phyloP scores from a whole-genome alignment of 1,140 invertebrate genomes.

The Cotesia typhae region DNA sequence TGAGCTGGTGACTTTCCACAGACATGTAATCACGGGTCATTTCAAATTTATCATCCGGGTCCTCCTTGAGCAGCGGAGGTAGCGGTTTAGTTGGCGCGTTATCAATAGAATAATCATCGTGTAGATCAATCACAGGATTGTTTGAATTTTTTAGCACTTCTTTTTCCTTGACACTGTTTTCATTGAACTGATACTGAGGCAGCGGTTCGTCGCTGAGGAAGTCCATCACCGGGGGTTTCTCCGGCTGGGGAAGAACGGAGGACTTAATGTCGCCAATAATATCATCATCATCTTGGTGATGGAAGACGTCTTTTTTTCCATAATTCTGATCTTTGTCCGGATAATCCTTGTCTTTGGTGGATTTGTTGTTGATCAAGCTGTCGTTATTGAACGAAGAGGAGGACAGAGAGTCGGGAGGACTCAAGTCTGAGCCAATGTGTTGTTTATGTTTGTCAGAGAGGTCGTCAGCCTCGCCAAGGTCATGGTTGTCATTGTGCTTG shows the following conservation, averaged over 20 bases:
- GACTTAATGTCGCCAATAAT: conserved; percentile 41
- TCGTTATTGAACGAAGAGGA: neutral
- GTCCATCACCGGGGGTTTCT: conserved; percentile 38
- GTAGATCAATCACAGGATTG: conserved; percentile 58
- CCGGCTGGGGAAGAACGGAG: conserved; percentile 44
- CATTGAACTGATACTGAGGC: conserved; percentile 15
- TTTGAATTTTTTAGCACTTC: neutral
- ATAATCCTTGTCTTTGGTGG: no score
- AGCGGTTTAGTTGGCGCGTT: conserved; percentile 55
- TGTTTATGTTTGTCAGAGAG: no score
- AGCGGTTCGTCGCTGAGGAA: conserved; percentile 37
- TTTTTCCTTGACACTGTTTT: neutral
- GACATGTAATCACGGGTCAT: conserved; percentile 39
- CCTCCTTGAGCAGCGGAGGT: conserved; percentile 49
- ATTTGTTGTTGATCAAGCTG: no score
- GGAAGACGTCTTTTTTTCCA: conserved; percentile 5
- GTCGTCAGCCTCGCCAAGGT: conserved; percentile 14
- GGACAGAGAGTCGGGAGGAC: conserved; percentile 42
- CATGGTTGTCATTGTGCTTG: conserved; percentile 41
- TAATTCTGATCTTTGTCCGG: neutral
- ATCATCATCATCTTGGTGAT: conserved; percentile 19
- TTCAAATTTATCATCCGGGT: conserved; percentile 37
- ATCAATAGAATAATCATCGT: conserved; percentile 43
- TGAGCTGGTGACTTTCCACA: conserved; percentile 29
- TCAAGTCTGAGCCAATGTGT: conserved; percentile 46